phyloP scores from a whole-genome alignment of 2,113 vertebrate genomes.

The Amazona vittata region DNA sequence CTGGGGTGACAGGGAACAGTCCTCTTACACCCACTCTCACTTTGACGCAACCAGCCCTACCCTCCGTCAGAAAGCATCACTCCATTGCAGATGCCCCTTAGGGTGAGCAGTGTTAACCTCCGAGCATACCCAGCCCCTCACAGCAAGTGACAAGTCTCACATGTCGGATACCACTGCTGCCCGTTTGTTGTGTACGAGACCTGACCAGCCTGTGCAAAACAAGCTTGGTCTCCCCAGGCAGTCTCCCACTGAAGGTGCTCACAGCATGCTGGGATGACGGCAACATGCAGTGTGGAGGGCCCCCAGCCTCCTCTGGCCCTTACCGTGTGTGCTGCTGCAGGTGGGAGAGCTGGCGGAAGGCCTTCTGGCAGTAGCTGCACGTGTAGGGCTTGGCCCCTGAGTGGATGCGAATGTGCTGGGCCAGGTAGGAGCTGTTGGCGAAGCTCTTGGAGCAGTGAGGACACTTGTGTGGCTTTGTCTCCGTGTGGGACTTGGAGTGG shows the following conservation, averaged over 20 bases:
- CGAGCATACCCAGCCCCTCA: neutral
- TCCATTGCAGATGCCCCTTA: neutral
- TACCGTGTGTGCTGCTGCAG: conserved; percentile 99
- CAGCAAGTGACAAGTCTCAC: neutral
- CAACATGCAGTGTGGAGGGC: conserved; percentile 68
- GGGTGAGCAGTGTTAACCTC: neutral
- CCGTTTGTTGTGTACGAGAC: rapidly evolving
- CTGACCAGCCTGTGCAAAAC: neutral
- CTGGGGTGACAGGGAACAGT: conserved; percentile 15
- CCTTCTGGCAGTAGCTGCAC: conserved; percentile 94
- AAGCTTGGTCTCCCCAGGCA: neutral
- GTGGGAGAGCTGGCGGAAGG: conserved; percentile 96
- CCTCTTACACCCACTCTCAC: neutral
- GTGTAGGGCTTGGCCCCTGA: conserved; percentile 97
- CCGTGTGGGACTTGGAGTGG: conserved; percentile 96
- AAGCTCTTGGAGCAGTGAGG: conserved; percentile 98
- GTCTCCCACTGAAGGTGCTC: neutral
- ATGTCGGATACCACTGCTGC: neutral
- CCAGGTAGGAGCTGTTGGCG: conserved; percentile 97
- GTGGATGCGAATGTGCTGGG: conserved; percentile 97
- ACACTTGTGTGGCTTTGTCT: conserved; percentile 99
- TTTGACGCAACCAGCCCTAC: neutral
- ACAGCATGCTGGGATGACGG: conserved; percentile 51
- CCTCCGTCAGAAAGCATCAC: neutral
- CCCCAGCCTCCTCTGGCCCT: conserved; percentile 78